A percentile compares a stretch with the other conserved stretches of the same genome.
phyloP scores from a whole-genome alignment of 2,113 vertebrate species.

The Coreoperca whiteheadi region DNA sequence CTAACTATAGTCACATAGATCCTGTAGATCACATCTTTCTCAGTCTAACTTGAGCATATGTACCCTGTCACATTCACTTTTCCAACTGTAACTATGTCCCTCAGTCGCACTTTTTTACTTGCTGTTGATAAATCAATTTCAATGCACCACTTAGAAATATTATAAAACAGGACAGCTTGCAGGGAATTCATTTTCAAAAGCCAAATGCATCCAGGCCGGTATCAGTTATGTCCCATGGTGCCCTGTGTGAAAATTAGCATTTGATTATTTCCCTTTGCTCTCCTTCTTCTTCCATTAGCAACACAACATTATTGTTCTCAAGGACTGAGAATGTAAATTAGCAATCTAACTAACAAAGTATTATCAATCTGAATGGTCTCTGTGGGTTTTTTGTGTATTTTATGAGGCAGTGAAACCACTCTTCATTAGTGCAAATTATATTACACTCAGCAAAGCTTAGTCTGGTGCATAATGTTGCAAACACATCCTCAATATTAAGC shows the following conservation, averaged over 20 bases:
- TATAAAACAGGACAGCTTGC: conserved; percentile 22
- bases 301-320: conserved; percentile 35
- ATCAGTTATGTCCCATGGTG: conserved; percentile 45
- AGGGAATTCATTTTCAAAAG: conserved; percentile 45
- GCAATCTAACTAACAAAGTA: conserved; percentile 50
- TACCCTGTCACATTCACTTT: neutral
- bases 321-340: conserved; percentile 58
- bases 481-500: neutral
- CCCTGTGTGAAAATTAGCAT: conserved; percentile 58
- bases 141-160: conserved; percentile 22
- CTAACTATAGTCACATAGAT: neutral
- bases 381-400: conserved; percentile 35
- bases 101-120: neutral
- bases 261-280: conserved; percentile 62
- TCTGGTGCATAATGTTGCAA: conserved; percentile 4
- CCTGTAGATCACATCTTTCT: neutral
- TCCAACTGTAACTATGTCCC: conserved; percentile 1
- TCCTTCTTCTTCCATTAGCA: conserved; percentile 45
- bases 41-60: neutral
- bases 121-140: conserved; percentile 32
- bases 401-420: neutral
- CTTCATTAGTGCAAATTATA: conserved; percentile 40
- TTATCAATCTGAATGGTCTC: conserved; percentile 49
- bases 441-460: conserved; percentile 9
- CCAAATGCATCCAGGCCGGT: conserved; percentile 37